Evolutionary conservation across 1,140 invertebrate species (phyloP).

Genomic region (Megalopta genalis): DNA sequence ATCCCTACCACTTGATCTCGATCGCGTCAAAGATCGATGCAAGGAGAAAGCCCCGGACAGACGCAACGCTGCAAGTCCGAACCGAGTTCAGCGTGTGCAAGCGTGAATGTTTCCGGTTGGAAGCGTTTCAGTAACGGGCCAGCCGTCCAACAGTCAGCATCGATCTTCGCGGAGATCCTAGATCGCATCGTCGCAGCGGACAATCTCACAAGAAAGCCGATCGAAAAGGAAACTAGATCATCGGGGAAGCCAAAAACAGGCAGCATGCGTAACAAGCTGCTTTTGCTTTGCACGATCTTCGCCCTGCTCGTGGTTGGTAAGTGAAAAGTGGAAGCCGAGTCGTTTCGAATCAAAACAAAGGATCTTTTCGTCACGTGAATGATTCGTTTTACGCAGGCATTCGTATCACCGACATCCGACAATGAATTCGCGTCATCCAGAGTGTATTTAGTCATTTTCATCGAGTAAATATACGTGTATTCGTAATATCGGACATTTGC

Average conservation of each 20-base stretch:
- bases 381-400: neutral
- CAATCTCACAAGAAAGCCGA: no score
- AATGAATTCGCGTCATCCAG: no score
- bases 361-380: neutral
- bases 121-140: constrained; percentile 47
- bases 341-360: neutral
- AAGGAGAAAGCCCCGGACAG: constrained; percentile 64
- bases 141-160: constrained; percentile 34
- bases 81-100: constrained; percentile 23
- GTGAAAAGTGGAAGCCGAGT: constrained; percentile 1
- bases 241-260: neutral
- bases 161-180: neutral
- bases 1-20: constrained; percentile 23
- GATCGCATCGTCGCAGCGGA: neutral
- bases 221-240: neutral
- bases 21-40: constrained; percentile 40
- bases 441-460: no score
- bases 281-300: constrained; percentile 61
- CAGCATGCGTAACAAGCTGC: constrained; percentile 65
- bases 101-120: constrained; percentile 8
- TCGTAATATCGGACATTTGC: no score
- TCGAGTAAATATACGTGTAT: no score
- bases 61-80: constrained; percentile 22
- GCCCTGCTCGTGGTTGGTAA: constrained; percentile 68
- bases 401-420: neutral